Base-by-base conservation (phyloP, 1,140 invertebrate species). In the Alviniconcha marisindica region DNA sequence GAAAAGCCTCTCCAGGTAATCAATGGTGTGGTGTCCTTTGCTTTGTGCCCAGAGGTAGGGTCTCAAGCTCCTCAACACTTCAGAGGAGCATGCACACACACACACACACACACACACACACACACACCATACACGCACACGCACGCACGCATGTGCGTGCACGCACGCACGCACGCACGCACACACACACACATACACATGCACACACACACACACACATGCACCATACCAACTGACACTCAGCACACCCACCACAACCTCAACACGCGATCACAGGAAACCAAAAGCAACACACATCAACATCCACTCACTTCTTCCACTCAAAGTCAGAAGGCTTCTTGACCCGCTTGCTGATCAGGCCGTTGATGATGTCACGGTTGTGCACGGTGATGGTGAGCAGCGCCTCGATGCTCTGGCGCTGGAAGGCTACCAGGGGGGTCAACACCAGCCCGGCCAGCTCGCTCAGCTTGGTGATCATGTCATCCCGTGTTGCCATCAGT, bases 311-410 rank as follows among this genome's bases (percentile, higher is more conserved):
- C 92, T 87, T 93, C 73, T 87, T 91, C 93, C 93, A 93, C 66
- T 93, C 89, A 91, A 93, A 93, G 86, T 93, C 92, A 38, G 92
- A 89, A 33, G 84, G 86, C 33, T 84, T 87, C 21, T 42, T 86
- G 71, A 93, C 90, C 36, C 89, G 86, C 79, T 95, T 95, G 71
- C 95, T 94, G 1, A 96, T 95, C 88, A 98, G 94, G 84, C 95
- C 94, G 0, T 94, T 93, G 14, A 97, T 94, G 1, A 96, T 97
- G 90, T 98, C 96, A 88, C 96, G 95, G 33, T 96, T 96, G 89
- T 98, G 97, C 0, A 97, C 97, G 92, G 97, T 96, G n/a, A 97
- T 95, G 0, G 96, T 97, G 48, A 97, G 96, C 4, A 98, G 91
- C 12, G 97, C 96, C 83, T 96, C 96, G 0, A 98, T 94, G 38